Percentiles rank a stretch among this genome's conserved stretches.
phyloP scores from a whole-genome alignment of 2,797 vertebrate species.

The Malurus splendens region DNA sequence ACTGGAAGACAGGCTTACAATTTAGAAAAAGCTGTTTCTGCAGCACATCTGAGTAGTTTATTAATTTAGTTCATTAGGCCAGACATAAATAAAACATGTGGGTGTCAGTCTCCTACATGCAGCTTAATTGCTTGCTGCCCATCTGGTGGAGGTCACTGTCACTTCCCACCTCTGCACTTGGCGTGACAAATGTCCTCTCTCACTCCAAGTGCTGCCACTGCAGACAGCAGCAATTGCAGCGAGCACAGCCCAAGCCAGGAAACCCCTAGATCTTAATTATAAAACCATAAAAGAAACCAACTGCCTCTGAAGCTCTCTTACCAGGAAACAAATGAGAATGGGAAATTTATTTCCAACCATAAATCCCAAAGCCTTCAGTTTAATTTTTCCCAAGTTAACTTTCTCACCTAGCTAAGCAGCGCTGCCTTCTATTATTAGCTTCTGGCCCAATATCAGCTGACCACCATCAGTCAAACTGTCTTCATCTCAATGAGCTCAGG shows the following conservation, averaged over 20 bases:
- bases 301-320: constrained; percentile 62
- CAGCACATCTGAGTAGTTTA: not conserved
- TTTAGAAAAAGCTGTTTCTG: not conserved
- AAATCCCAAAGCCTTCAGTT: constrained; percentile 68
- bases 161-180: constrained; percentile 26
- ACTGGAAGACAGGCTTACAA: not conserved
- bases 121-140: constrained; percentile 18
- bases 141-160: constrained; percentile 25
- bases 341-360: constrained; percentile 61
- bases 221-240: constrained; percentile 8
- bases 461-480: constrained; percentile 65
- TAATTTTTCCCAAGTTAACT: constrained; percentile 70
- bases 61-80: constrained; percentile 7
- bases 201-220: not conserved
- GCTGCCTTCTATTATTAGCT: constrained; percentile 69
- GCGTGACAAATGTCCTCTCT: constrained; percentile 34
- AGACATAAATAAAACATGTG: not conserved
- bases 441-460: constrained; percentile 61
- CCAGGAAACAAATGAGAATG: constrained; percentile 68
- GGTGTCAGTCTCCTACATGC: not conserved
- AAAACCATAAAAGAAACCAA: constrained; percentile 55
- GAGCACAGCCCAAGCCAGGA: constrained; percentile 30
- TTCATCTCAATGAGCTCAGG: constrained; percentile 68
- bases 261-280: constrained; percentile 68
- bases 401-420: constrained; percentile 71